phyloP scores from a whole-genome alignment of 2,113 vertebrate genomes.

The Elgaria multicarinata region DNA sequence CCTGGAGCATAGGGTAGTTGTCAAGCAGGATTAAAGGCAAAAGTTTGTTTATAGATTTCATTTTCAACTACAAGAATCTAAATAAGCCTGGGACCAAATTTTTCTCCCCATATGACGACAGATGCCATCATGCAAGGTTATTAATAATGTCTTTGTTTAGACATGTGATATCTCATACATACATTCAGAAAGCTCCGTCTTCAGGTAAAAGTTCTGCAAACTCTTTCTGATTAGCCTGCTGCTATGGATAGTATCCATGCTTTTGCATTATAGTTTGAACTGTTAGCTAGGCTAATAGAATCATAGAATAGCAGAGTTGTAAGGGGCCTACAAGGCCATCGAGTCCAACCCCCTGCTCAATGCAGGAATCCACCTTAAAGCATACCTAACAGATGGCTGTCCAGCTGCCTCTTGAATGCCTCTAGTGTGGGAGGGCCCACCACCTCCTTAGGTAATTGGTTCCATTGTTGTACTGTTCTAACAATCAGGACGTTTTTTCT shows the following conservation, averaged over 20 bases:
- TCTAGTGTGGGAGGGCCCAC: no score
- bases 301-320: no score
- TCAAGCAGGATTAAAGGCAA: slow-evolving; percentile 60
- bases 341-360: no score
- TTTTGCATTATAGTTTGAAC: slow-evolving; percentile 50
- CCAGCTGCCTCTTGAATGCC: no score
- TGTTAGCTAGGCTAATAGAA: slow-evolving; percentile 57
- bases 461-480: no score
- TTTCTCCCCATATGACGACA: slow-evolving; percentile 20
- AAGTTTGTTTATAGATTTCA: slow-evolving; percentile 75
- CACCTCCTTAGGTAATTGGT: no score
- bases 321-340: no score
- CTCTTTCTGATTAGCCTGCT: slow-evolving; percentile 58
- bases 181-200: slow-evolving; percentile 63
- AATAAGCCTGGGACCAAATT: slow-evolving; percentile 46
- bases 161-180: background rate
- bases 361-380: no score
- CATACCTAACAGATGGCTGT: no score
- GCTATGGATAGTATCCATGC: slow-evolving; percentile 33
- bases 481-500: no score
- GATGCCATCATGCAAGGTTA: slow-evolving; percentile 49
- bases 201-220: slow-evolving; percentile 55
- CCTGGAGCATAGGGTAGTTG: slow-evolving; percentile 54
- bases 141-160: slow-evolving; percentile 35
- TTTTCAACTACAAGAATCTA: slow-evolving; percentile 70